These are phyloP conservation scores for Drosophila parvula DNA, from an alignment of 1,140 invertebrate genomes.

Conservation along the genomic window DNA sequence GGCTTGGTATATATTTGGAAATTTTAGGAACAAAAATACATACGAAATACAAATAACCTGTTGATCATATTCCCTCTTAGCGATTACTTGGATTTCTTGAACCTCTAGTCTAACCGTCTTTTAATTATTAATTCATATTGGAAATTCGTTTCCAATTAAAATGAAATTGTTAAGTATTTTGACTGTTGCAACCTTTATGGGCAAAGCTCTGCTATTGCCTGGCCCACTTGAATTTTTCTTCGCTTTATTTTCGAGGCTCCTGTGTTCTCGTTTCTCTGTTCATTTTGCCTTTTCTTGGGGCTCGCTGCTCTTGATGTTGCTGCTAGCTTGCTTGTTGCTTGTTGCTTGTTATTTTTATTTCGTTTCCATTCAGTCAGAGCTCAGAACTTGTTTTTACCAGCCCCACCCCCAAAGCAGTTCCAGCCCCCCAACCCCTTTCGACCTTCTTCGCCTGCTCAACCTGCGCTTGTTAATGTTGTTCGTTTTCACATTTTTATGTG, in stretches of 20 bases:
- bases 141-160: neutral
- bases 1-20: too few relatives aligned
- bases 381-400: slow-evolving; percentile 41
- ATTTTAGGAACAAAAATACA: too few relatives aligned
- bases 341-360: slow-evolving; percentile 66
- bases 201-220: neutral
- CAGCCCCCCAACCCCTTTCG: slow-evolving; percentile 21
- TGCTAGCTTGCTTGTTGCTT: slow-evolving; percentile 42
- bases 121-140: neutral
- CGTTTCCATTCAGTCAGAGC: slow-evolving; percentile 69
- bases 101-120: neutral
- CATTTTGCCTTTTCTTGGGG: slow-evolving; percentile 54
- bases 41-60: neutral
- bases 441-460: neutral
- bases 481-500: slow-evolving; percentile 79
- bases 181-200: slow-evolving; percentile 2
- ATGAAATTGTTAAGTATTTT: slow-evolving; percentile 2
- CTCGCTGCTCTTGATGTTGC: slow-evolving; percentile 31
- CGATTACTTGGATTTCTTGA: neutral
- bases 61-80: neutral
- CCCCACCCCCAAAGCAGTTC: neutral
- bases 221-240: slow-evolving; percentile 9
- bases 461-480: slow-evolving; percentile 56
- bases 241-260: slow-evolving; percentile 25
- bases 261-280: slow-evolving; percentile 35